phyloP scores from a whole-genome alignment of 2,113 vertebrate species.

The Anthoscopus minutus region DNA sequence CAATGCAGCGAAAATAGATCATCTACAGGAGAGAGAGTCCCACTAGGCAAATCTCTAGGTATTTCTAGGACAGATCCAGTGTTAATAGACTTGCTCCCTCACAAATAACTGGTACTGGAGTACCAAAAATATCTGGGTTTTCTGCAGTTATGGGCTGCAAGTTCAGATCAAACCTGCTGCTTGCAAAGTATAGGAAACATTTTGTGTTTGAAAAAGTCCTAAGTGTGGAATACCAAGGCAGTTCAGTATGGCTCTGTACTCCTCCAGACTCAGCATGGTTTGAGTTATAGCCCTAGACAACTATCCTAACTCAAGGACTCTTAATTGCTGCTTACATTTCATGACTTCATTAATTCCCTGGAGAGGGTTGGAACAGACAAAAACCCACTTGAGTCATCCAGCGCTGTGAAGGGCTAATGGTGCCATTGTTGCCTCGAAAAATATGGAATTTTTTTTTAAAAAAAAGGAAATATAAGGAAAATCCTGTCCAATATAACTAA shows the following conservation, averaged over 20 bases:
- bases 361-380: neutral
- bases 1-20: neutral
- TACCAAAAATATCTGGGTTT: too few species aligned
- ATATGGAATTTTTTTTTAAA: too few species aligned
- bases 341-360: neutral
- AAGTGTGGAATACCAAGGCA: neutral
- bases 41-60: neutral
- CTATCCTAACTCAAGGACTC: neutral
- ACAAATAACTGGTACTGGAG: neutral
- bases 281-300: neutral
- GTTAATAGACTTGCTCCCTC: neutral
- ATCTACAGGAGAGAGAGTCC: neutral
- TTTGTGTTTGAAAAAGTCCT: neutral
- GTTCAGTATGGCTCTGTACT: neutral
- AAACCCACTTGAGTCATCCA: neutral
- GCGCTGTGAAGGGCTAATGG: neutral
- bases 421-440: too few species aligned
- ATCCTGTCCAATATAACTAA: neutral
- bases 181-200: neutral
- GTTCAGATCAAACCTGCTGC: neutral
- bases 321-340: neutral
- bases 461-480: neutral
- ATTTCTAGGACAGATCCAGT: neutral
- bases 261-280: neutral
- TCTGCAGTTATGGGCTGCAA: neutral